phyloP scores from a whole-genome alignment of 1,140 invertebrate genomes.

The Drosophila repletoides region DNA sequence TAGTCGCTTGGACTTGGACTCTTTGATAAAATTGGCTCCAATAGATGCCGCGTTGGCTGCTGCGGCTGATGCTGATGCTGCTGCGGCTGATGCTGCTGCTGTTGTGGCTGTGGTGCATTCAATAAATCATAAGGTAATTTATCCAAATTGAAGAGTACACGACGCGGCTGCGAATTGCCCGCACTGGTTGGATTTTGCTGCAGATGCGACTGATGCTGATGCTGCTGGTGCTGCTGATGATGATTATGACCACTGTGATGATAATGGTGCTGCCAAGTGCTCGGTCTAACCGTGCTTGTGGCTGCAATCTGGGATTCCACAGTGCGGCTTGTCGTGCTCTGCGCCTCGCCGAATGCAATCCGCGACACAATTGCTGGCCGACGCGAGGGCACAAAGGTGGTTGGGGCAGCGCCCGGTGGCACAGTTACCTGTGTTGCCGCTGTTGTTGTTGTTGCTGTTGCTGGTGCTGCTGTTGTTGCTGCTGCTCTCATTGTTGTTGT shows the following conservation, averaged over 20 bases:
- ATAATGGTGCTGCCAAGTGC: constrained; percentile 70
- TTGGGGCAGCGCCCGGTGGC: constrained; percentile 49
- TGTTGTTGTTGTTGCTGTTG: constrained; percentile 7
- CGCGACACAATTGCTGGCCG: constrained; percentile 82
- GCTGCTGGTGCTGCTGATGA: constrained; percentile 39
- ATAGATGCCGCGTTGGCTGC: constrained; percentile 47
- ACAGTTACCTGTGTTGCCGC: constrained; percentile 36
- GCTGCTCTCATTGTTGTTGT: constrained; percentile 4
- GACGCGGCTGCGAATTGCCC: constrained; percentile 58
- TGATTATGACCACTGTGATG: constrained; percentile 67
- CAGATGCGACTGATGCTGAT: constrained; percentile 34
- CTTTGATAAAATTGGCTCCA: constrained; percentile 73
- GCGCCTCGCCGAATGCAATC: constrained; percentile 80
- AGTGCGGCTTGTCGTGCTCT: constrained; percentile 33
- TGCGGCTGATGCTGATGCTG: constrained; percentile 33
- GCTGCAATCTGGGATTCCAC: constrained; percentile 19
- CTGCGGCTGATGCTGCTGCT: not conserved
- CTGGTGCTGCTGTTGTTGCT: not conserved
- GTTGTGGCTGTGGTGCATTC: constrained; percentile 71
- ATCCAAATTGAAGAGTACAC: constrained; percentile 82
- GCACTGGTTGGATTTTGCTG: constrained; percentile 20
- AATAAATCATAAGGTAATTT: constrained; percentile 82
- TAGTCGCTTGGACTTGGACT: constrained; percentile 56
- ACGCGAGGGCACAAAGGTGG: constrained; percentile 68
- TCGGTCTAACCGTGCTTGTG: constrained; percentile 45